These are phyloP conservation scores for Dryocosmus kuriphilus DNA, from an alignment of 2,888 invertebrate species.

Conservation along the genomic window DNA sequence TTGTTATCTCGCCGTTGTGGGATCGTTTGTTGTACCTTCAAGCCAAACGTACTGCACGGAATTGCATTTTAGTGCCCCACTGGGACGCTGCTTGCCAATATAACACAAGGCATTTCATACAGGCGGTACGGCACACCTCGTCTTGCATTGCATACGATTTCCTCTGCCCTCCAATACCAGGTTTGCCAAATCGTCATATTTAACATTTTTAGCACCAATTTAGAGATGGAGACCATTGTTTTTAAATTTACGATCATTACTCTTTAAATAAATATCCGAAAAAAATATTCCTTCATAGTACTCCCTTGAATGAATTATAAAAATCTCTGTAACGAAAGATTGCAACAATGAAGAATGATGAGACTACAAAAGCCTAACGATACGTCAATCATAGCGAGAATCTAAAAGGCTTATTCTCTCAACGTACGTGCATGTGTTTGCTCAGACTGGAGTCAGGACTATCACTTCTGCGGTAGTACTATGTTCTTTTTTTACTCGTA, in stretches of 20 bases:
- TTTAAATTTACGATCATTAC: neutral
- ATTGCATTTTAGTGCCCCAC: constrained; percentile 36
- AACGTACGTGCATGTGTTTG: constrained; percentile 12
- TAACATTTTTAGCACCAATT: neutral
- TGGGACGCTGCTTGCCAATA: constrained; percentile 32
- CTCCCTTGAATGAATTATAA: neutral
- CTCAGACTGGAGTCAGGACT: constrained; percentile 4
- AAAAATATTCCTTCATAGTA: neutral
- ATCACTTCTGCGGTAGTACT: constrained; percentile 10
- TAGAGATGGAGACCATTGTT: neutral
- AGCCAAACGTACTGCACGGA: constrained; percentile 34
- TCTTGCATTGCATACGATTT: constrained; percentile 30
- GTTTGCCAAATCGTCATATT: constrained; percentile 4
- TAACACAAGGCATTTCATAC: constrained; percentile 30
- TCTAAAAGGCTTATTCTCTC: neutral
- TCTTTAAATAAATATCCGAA: neutral
- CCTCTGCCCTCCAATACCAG: neutral
- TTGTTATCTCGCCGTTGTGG: constrained; percentile 20
- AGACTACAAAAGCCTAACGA: constrained; percentile 9
- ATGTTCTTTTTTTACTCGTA: constrained; percentile 14
- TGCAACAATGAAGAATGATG: neutral
- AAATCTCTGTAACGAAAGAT: neutral
- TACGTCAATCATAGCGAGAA: constrained; percentile 23
- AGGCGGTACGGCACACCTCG: constrained; percentile 4
- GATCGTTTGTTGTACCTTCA: constrained; percentile 33